Evolutionary conservation across 2,113 vertebrate genomes (phyloP).

Genomic region (Tursiops truncatus): DNA sequence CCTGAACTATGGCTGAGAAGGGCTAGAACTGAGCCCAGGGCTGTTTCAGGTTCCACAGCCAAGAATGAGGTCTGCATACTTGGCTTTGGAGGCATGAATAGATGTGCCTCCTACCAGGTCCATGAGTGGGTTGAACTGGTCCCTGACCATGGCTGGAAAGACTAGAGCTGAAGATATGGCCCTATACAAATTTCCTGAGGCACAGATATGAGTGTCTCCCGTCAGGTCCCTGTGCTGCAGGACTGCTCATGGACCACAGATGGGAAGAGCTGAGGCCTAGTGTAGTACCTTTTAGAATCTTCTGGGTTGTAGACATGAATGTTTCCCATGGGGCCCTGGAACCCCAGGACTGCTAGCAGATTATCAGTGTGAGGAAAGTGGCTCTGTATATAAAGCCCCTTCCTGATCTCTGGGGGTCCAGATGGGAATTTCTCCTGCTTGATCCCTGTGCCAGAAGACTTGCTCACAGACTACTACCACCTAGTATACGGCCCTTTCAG

Average conservation of each 20-base stretch:
- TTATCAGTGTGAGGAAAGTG: not conserved
- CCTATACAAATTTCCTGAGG: not conserved
- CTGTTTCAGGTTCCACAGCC: not conserved
- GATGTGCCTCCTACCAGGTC: not conserved
- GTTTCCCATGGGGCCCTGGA: not conserved
- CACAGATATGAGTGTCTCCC: not conserved
- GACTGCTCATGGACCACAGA: not conserved
- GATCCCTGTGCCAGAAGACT: not conserved
- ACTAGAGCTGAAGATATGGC: not conserved
- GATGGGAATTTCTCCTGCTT: not conserved
- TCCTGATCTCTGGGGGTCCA: not conserved
- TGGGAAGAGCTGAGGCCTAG: not conserved
- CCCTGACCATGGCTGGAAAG: not conserved
- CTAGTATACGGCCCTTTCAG: not conserved
- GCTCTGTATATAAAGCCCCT: not conserved
- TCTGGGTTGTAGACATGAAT: too few relatives aligned
- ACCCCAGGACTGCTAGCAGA: not conserved
- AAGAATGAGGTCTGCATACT: not conserved
- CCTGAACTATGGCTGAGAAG: not conserved
- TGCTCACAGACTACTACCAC: not conserved
- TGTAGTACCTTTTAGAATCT: not conserved
- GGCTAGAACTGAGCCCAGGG: not conserved
- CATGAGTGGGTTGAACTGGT: not conserved
- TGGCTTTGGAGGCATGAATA: not conserved
- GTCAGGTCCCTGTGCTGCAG: not conserved